Evolutionary conservation across 2,888 invertebrate genomes (phyloP).

Genomic region (Caenorhabditis panamensis): DNA sequence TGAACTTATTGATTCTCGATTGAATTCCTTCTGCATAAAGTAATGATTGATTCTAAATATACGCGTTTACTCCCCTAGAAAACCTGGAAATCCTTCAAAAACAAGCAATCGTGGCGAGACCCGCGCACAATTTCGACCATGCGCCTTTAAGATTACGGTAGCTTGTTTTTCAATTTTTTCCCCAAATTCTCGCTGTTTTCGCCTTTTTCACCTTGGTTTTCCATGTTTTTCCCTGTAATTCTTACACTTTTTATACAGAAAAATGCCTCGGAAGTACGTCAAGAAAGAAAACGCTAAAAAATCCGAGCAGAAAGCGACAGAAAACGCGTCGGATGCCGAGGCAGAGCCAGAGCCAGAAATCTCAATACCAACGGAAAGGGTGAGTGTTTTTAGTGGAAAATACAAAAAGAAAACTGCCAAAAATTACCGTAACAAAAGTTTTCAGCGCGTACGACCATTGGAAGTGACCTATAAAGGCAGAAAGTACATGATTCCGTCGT

Average conservation of each 20-base stretch:
- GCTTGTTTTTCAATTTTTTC: background rate
- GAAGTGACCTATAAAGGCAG: background rate
- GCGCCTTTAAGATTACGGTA: too few relatives aligned
- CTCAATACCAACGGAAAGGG: too few relatives aligned
- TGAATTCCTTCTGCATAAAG: too few relatives aligned
- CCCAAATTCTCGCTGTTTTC: background rate
- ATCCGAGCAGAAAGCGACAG: background rate
- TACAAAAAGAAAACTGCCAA: too few relatives aligned
- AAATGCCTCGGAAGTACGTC: background rate
- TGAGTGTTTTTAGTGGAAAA: background rate
- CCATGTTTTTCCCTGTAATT: background rate
- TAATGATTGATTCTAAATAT: too few relatives aligned
- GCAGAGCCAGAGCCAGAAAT: background rate
- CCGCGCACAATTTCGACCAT: background rate
- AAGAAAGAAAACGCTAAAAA: background rate
- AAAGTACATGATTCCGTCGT: constrained; percentile 7
- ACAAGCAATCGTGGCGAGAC: background rate
- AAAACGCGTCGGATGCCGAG: background rate
- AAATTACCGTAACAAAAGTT: background rate
- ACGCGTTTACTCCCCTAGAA: background rate
- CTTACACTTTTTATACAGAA: background rate
- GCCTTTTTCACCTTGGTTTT: background rate
- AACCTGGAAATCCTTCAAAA: background rate
- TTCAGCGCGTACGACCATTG: constrained; percentile 5
- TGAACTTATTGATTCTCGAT: too few relatives aligned